phyloP scores from a whole-genome alignment of 2,797 vertebrate species.

The Alca torda region DNA sequence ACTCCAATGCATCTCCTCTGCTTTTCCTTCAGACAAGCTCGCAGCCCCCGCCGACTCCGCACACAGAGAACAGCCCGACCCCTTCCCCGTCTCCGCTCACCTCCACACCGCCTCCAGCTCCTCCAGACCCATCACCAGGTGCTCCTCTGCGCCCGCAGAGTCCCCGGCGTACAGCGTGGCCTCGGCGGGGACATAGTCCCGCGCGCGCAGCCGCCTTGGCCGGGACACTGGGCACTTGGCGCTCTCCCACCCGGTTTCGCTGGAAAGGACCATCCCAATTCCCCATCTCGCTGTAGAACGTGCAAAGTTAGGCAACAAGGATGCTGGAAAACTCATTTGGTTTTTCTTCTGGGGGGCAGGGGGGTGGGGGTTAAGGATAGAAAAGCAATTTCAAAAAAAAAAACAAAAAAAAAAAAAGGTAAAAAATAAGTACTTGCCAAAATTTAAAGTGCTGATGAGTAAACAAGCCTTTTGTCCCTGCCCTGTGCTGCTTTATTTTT shows the following conservation, averaged over 20 bases:
- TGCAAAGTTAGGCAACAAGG: neutral
- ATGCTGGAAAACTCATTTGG: neutral
- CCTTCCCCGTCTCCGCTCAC: slow-evolving; percentile 58
- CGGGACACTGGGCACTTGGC: neutral
- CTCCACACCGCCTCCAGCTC: slow-evolving; percentile 61
- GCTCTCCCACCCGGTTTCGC: neutral
- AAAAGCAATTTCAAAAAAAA: neutral
- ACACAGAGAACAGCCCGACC: slow-evolving; percentile 59
- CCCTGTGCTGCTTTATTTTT: slow-evolving; percentile 38
- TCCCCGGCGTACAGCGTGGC: slow-evolving; percentile 39
- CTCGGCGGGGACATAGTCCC: slow-evolving; percentile 60
- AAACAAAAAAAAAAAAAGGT: neutral
- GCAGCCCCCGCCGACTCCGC: slow-evolving; percentile 67
- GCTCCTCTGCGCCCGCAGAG: slow-evolving; percentile 58
- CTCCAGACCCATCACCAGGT: slow-evolving; percentile 74
- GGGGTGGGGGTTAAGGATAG: neutral
- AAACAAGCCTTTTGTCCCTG: slow-evolving; percentile 60
- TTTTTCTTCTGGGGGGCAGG: neutral
- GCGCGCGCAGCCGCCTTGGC: neutral
- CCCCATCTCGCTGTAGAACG: neutral
- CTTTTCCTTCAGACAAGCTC: slow-evolving; percentile 78
- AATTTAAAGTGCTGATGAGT: slow-evolving; percentile 45
- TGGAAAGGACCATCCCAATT: neutral
- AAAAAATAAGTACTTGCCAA: slow-evolving; percentile 1
- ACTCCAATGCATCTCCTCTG: slow-evolving; percentile 70